These are phyloP conservation scores for Salminus brasiliensis DNA, from an alignment of 2,113 vertebrate genomes.

Conservation along the genomic window DNA sequence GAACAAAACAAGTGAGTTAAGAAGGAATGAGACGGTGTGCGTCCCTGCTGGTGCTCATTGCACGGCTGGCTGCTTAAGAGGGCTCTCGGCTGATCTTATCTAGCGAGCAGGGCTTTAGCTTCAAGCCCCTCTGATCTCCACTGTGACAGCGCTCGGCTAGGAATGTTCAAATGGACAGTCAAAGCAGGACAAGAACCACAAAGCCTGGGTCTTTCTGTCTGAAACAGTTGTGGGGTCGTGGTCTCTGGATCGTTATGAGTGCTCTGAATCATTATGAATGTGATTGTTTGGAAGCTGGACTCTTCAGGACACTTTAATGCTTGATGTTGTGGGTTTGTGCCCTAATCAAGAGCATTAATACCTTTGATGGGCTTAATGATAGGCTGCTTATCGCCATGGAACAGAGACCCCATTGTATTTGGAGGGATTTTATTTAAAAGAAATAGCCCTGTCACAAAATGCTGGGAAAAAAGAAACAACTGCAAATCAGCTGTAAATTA, in stretches of 20 bases:
- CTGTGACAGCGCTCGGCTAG: constrained; percentile 9
- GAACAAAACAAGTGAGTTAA: constrained; percentile 39
- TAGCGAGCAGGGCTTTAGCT: constrained; percentile 41
- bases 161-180: constrained; percentile 30
- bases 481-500: constrained; percentile 3
- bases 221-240: neutral
- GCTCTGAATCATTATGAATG: neutral
- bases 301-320: neutral
- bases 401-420: constrained; percentile 4
- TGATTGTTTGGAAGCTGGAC: constrained; percentile 2
- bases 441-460: neutral
- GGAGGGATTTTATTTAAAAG: constrained; percentile 1
- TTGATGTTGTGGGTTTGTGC: neutral
- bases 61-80: constrained; percentile 27
- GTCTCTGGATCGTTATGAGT: constrained; percentile 6
- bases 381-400: constrained; percentile 37
- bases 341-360: constrained; percentile 32
- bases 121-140: constrained; percentile 42
- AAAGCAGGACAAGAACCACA: too few relatives aligned
- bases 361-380: constrained; percentile 38
- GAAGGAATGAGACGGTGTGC: constrained; percentile 18
- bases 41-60: constrained; percentile 6
- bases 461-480: neutral
- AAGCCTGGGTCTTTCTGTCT: constrained; percentile 15
- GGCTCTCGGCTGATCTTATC: constrained; percentile 29